These are phyloP conservation scores for Lethrus apterus DNA, from an alignment of 1,140 invertebrate species.

Conservation along the genomic window DNA sequence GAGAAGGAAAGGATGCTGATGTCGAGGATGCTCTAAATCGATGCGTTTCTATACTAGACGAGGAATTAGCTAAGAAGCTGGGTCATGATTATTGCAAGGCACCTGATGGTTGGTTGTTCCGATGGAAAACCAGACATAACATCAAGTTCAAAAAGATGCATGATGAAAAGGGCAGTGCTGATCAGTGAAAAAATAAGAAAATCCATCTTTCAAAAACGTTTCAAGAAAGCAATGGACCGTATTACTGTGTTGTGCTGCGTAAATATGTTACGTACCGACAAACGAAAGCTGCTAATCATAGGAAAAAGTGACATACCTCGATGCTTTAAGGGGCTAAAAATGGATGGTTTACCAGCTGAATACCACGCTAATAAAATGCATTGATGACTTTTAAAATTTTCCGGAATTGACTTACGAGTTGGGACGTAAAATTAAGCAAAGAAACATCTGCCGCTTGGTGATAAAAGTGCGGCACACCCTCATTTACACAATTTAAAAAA, in stretches of 20 bases:
- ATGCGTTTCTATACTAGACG: slow-evolving; percentile 14
- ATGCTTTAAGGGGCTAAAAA: slow-evolving; percentile 3
- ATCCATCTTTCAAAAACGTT: background rate
- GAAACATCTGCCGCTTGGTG: background rate
- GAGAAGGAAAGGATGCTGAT: slow-evolving; percentile 17
- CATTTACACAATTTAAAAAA: background rate
- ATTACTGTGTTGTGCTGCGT: slow-evolving; percentile 2
- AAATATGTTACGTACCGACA: slow-evolving; percentile 2
- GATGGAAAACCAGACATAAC: slow-evolving; percentile 4
- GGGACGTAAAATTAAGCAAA: too few species aligned
- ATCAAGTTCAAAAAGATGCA: slow-evolving; percentile 5
- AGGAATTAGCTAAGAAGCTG: slow-evolving; percentile 2
- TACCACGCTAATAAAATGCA: slow-evolving; percentile 4
- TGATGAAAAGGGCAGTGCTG: background rate
- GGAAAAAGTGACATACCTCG: slow-evolving; percentile 1
- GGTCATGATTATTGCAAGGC: slow-evolving; percentile 3
- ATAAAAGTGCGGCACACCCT: slow-evolving; percentile 2
- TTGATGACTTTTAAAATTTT: too few species aligned
- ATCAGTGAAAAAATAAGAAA: background rate
- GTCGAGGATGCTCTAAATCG: slow-evolving; percentile 17
- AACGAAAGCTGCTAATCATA: slow-evolving; percentile 5
- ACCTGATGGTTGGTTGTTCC: slow-evolving; percentile 8
- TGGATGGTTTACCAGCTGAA: background rate
- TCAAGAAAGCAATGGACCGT: slow-evolving; percentile 8
- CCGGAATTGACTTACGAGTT: too few species aligned